Conservation (phyloP, 1,140 invertebrate species). For the Archegozetes longisetosus region DNA sequence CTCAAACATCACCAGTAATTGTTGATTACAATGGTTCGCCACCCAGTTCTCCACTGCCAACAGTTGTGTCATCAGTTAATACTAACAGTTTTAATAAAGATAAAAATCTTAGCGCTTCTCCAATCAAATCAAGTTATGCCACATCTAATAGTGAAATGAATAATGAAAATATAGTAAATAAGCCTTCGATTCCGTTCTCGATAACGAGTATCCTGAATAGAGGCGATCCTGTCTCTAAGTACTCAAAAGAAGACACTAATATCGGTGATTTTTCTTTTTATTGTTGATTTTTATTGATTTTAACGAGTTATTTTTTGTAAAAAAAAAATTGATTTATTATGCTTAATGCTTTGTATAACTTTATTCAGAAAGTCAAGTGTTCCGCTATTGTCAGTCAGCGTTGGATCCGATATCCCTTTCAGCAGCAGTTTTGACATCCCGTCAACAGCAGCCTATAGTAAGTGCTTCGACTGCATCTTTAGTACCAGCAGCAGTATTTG, state of each 20-base stretch:
- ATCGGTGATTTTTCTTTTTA: not conserved
- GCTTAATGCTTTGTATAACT: not conserved
- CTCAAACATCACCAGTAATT: not conserved
- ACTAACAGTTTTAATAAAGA: not conserved
- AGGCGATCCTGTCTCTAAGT: constrained; percentile 21
- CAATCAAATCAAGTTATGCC: not conserved
- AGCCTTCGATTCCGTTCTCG: constrained; percentile 13
- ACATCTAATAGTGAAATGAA: not conserved
- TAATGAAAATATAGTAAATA: not conserved
- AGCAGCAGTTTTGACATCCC: not conserved
- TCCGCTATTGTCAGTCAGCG: constrained; percentile 5
- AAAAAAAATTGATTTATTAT: too few relatives aligned
- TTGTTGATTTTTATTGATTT: not conserved
- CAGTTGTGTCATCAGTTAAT: not conserved
- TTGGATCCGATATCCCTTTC: not conserved
- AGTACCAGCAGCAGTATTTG: constrained; percentile 14
- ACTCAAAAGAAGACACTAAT: not conserved
- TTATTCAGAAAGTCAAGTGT: constrained; percentile 5
- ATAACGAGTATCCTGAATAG: constrained; percentile 28
- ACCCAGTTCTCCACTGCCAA: not conserved
- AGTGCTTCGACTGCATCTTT: not conserved
- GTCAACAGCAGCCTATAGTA: not conserved
- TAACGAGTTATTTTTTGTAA: too few relatives aligned
- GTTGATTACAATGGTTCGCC: not conserved
- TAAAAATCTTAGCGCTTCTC: not conserved